Percentiles rank a stretch among this genome's conserved stretches.
phyloP scores from a whole-genome alignment of 2,888 invertebrate species.

The Apodemia zela region DNA sequence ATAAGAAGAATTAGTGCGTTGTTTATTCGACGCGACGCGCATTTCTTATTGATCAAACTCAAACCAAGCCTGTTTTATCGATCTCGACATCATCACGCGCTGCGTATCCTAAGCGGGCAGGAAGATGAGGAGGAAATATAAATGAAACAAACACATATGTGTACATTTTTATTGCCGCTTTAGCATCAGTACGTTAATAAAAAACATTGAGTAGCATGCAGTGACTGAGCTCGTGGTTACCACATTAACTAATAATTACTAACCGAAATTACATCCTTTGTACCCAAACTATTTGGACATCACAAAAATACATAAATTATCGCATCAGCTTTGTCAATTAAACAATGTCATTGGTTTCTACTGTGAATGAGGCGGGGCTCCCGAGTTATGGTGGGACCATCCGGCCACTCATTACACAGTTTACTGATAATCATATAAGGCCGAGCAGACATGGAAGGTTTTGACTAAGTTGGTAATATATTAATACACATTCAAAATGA shows the following conservation, averaged over 20 bases:
- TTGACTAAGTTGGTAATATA: background rate
- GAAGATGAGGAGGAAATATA: background rate
- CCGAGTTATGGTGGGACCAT: too few relatives aligned
- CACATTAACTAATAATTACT: slow-evolving; percentile 17
- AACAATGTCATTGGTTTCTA: slow-evolving; percentile 22
- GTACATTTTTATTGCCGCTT: slow-evolving; percentile 57
- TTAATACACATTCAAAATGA: background rate
- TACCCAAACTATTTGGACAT: slow-evolving; percentile 22
- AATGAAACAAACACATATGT: slow-evolving; percentile 32
- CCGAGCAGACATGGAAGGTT: background rate
- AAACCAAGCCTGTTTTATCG: too few relatives aligned
- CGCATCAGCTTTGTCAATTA: slow-evolving; percentile 21
- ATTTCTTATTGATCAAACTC: too few relatives aligned
- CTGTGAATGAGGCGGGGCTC: background rate
- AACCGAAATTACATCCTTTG: slow-evolving; percentile 21
- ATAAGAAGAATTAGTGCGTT: too few relatives aligned
- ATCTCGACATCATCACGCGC: too few relatives aligned
- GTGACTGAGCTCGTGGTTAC: slow-evolving; percentile 12
- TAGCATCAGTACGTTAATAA: slow-evolving; percentile 45
- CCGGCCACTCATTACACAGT: slow-evolving; percentile 10
- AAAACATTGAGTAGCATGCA: slow-evolving; percentile 23
- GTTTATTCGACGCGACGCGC: too few relatives aligned
- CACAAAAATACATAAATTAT: slow-evolving; percentile 22
- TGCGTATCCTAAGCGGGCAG: too few relatives aligned
- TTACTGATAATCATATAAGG: slow-evolving; percentile 21